Evolutionary conservation across 1,140 invertebrate species (phyloP), one percentile per base, ranked within the genome.

Genomic region (Euglossa dilemma): DNA sequence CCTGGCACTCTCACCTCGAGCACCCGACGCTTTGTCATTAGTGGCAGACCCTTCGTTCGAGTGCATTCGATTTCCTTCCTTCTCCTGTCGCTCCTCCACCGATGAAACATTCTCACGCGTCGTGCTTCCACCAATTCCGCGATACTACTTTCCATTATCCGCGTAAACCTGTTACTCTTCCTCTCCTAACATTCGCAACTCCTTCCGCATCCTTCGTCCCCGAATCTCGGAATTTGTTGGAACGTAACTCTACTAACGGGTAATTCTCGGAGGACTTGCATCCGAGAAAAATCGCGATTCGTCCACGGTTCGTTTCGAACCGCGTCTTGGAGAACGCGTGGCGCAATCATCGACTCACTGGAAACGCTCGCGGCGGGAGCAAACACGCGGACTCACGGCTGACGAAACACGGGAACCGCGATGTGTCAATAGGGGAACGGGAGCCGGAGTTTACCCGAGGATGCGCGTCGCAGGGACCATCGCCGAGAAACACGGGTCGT

Each of bases 371-470:
- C 25, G 52, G 9, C 52, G 67, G 45, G 85, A 83, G 63, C 63
- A 73, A 83, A 74, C 56, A 76, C 45, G 63, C 72, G 66, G 45
- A 11, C 5, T 66, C 14, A 23, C 57, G 52, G 66, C 61, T 69
- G 56, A 71, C 67, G 25, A 67, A 54, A 56, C 73, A 57, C 63
- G 47, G 20, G 20, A 63, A 47, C 64, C 77, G 25, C 63, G 57
- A 72, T 28, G 67, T 81, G 86, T 87, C 82, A 84, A 87, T 84
- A 87, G 69, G 28, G 18, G 12, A 52, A 8, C 5, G 36, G 56
- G 23, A 25, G 28, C 54, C 18, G 25, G 9, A 43, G 36, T 73
- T 43, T 73, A 73, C 54, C 23, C 54, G 14, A 57, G 36, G 20
- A 25, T 57, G 45, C 71, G 71, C 23, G 71, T 45, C 36, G 54